phyloP scores from a whole-genome alignment of 1,140 invertebrate genomes.

The Drosophila paulistorum region DNA sequence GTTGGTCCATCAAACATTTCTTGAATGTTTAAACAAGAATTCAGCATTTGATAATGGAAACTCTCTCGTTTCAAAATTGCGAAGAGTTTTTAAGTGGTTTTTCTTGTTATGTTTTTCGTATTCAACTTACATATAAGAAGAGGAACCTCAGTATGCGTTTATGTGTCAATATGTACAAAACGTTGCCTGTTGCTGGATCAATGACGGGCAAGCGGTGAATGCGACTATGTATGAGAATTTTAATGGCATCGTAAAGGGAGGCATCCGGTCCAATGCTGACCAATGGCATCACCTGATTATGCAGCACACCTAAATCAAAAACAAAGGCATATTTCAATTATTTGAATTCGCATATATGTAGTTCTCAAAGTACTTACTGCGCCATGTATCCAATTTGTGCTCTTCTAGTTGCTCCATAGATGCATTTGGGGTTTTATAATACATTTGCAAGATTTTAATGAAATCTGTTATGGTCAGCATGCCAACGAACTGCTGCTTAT shows the following conservation, averaged over 20 bases:
- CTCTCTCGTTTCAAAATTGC: too few species aligned
- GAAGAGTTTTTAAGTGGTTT: too few species aligned
- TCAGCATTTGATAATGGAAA: too few species aligned
- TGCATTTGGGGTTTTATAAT: conserved; percentile 96
- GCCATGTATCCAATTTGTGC: conserved; percentile 98
- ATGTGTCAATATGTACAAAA: conserved; percentile 99
- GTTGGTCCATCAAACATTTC: too few species aligned
- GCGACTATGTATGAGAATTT: conserved; percentile 94
- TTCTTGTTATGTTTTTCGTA: too few species aligned
- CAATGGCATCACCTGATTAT: conserved; percentile 91
- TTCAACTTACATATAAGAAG: conserved; percentile 97
- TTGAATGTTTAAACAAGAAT: too few species aligned
- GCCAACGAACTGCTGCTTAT: conserved; percentile 94
- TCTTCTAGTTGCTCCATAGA: conserved; percentile 98
- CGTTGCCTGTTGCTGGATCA: conserved; percentile 96
- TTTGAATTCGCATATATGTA: neutral
- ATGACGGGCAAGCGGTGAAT: conserved; percentile 99
- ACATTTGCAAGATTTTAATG: conserved; percentile 99
- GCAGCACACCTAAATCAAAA: conserved; percentile 88
- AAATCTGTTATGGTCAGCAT: conserved; percentile 99
- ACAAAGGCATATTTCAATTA: conserved; percentile 26
- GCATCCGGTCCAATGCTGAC: conserved; percentile 95
- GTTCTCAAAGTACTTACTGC: conserved; percentile 86
- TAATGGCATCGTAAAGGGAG: conserved; percentile 96
- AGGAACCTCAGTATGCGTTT: conserved; percentile 99